Evolutionary conservation across 1,140 invertebrate species (phyloP), one percentile per base, ranked within the genome.

Genomic region (Drosophila teissieri): DNA sequence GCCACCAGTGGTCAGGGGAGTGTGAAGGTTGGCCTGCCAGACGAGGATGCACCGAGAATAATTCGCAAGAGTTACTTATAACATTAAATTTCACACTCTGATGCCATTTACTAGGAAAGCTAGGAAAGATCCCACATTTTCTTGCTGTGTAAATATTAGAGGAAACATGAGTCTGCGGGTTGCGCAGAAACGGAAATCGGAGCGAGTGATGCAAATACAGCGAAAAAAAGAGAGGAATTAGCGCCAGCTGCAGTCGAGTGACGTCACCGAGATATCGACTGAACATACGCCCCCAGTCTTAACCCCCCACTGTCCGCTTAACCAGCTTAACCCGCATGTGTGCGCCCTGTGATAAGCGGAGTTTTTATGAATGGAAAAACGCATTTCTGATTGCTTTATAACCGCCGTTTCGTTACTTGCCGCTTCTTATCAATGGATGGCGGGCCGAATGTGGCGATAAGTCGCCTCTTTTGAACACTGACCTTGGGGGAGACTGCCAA

Each of bases 331-430:
- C 63, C 52, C 55, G 60, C 46, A 68, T 46, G 46, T 63, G 27
- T 10, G n/a, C 40, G 37, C 37, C 37, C 44, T 60, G 48, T 84
- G 81, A 84, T 85, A 84, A 77, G 57, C 58, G 24, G 57, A 51
- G 40, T 76, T 86, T 73, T 86, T 86, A 86, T 86, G 82, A 86
- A 86, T 86, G 82, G 78, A 86, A 57, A 83, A 83, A 75, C 57
- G 22, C 62, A 83, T 72, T 88, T 85, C 70, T 78, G 72, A 84
- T 84, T 85, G 77, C 81, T 84, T 83, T 80, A 58, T 80, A 69
- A 70, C 75, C 52, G 64, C 27, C 45, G 34, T 49, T 77, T 22
- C 39, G 17, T 56, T 75, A 51, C 64, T 62, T 46, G 49, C 42
- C 17, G 56, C 45, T 54, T 45, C 61, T 86, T 86, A 86, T 86